Percentiles rank a stretch among this genome's conserved stretches.
Evolutionary conservation across 1,140 invertebrate genomes (phyloP).

Genomic region (Melipona quadrifasciata): DNA sequence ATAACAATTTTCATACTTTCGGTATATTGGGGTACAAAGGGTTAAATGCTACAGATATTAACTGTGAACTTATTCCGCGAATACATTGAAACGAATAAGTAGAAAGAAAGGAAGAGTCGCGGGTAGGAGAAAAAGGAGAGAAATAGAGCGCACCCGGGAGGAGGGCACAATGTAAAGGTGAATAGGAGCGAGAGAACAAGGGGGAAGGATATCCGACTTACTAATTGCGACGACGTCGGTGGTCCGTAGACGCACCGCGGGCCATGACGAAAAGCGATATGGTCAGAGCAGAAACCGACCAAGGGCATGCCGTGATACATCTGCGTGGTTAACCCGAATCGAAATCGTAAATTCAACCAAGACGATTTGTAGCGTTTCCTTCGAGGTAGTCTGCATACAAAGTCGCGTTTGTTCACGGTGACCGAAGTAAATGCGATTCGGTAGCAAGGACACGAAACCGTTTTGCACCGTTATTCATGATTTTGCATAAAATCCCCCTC

Average conservation of each 20-base stretch:
- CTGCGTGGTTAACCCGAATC: constrained; percentile 57
- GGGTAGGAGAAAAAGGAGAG: neutral
- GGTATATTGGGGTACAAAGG: neutral
- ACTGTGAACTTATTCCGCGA: neutral
- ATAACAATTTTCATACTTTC: no score
- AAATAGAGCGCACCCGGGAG: constrained; percentile 9
- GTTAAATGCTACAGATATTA: neutral
- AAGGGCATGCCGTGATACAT: constrained; percentile 53
- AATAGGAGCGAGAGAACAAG: constrained; percentile 44
- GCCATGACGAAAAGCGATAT: constrained; percentile 72
- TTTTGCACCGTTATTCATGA: constrained; percentile 20
- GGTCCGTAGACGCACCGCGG: constrained; percentile 65
- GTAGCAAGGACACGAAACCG: constrained; percentile 14
- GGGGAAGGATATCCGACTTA: constrained; percentile 71
- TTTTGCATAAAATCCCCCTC: neutral
- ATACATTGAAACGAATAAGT: neutral
- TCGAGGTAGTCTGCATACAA: constrained; percentile 3
- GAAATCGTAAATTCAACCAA: constrained; percentile 57
- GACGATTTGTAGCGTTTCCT: constrained; percentile 45
- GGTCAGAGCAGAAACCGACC: constrained; percentile 51
- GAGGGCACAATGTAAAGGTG: constrained; percentile 33
- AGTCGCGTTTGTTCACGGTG: neutral
- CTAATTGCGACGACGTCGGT: constrained; percentile 73
- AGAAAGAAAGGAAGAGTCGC: neutral
- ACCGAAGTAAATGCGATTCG: neutral